Evolutionary conservation across 2,113 vertebrate genomes (phyloP), one percentile per base, ranked within the genome.

Genomic region (Syrrhaptes paradoxus): DNA sequence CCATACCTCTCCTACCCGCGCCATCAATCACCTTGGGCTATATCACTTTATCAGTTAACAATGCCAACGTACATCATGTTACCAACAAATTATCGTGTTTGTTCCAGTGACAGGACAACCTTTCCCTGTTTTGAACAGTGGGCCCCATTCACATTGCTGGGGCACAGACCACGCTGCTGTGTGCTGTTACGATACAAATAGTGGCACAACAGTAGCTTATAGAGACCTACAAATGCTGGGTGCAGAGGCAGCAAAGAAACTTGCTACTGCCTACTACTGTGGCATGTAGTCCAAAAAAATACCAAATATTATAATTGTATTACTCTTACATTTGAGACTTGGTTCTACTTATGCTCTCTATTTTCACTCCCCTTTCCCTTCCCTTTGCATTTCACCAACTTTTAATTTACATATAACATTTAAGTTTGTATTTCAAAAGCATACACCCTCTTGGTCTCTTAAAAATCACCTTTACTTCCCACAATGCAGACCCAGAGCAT

Each of bases 391-490:
- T 90, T 85, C 38, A 80, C 63, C 13, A 41, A 16, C 58, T 83
- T 79, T 52, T 62, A 10, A 76, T 70, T 74, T 55, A 63, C 28
- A 79, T 21, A 17, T 32, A 70, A 74, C 52, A 88, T 52, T 57
- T 49, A 92, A 24, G 55, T 36, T 84, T 32, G 11, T 22, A 51
- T 87, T 93, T 91, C 77, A 75, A 63, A 95, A 78, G 48, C 73
- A 73, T 36, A 31, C 17, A 28, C 41, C 51, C 43, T 75, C n/a
- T 67, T 70, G 28, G 52, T 18, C 22, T 93, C 79, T 63, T 34
- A 89, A 95, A 94, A 94, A 59, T 80, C 74, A 95, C 77, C 67
- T 96, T 95, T 89, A 83, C 91, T 88, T 90, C 88, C 68, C 80
- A 80, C 66, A 92, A 20, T 5, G 31, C 17, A 81, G 45, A 59